Conservation (phyloP, 2,113 vertebrate genomes). For the Gadus macrocephalus region DNA sequence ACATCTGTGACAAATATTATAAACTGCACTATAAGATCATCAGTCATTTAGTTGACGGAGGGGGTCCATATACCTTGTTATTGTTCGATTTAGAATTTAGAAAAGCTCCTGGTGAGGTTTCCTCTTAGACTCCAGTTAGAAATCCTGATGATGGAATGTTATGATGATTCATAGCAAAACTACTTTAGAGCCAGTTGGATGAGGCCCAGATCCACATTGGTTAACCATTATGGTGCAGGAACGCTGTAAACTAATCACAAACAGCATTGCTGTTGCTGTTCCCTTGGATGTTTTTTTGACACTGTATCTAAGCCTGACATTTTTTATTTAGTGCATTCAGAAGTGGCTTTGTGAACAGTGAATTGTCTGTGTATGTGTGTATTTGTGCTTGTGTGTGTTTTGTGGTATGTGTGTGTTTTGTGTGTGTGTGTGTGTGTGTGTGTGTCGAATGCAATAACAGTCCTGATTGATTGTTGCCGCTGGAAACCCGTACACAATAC, state of each 20-base stretch:
- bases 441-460: constrained; percentile 18
- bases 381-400: background rate
- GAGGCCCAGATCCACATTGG: background rate
- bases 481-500: background rate
- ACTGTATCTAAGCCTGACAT: background rate
- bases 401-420: background rate
- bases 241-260: constrained; percentile 20
- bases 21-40: too few relatives aligned
- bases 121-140: background rate
- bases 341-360: constrained; percentile 4
- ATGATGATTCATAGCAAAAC: background rate
- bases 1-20: too few relatives aligned
- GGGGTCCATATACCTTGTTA: too few relatives aligned
- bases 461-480: constrained; percentile 30
- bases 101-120: background rate
- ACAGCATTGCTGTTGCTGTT: constrained; percentile 1
- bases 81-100: background rate
- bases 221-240: background rate
- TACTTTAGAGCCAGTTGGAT: background rate
- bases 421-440: background rate
- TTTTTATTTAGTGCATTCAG: constrained; percentile 4
- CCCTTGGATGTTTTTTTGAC: background rate
- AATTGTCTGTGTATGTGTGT: background rate
- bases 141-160: background rate
- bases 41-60: too few relatives aligned